Evolutionary conservation across 2,113 vertebrate genomes (phyloP), one percentile per base, ranked within the genome.

Genomic region (Megaceryle torquata): DNA sequence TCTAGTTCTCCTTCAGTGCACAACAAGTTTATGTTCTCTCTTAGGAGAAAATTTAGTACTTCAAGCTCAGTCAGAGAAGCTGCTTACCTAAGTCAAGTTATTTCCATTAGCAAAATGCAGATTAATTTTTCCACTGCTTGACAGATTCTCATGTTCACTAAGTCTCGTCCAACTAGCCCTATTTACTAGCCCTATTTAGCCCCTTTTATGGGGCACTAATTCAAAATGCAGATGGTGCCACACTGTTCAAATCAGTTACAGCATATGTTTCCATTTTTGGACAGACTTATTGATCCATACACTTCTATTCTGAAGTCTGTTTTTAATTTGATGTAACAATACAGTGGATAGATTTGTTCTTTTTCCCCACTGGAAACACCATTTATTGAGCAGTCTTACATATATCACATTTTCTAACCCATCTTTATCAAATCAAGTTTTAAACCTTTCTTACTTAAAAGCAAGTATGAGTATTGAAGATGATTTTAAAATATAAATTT

Each of bases 231-330:
- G n/a, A 53, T 19, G 39, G 53, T 3, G 5, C 6, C 48, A 57
- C 6, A 13, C 29, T 48, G 28, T 74, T 86, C 60, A 53, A 54
- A 54, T 74, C 39, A 35, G 35, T 56, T 48, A 29, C 35, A 53
- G 50, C 22, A 43, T 1, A 43, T 15, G 29, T 33, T 35, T 88
- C 28, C 15, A 44, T 7, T 88, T 88, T 28, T 53, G 29, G 25
- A 51, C 16, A 46, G 16, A 12, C 21, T 50, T 15, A 19, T 2
- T 59, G 48, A 79, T 21, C 9, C 8, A 50, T 0, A 0, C 17
- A 9, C 37, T 83, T 88, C 9, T 71, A 44, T 51, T 78, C 22
- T 68, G 19, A 83, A 72, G 10, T 26, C 20, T 43, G 1, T 22
- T 63, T 63, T 63, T 54, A 1, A 7, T 72, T 39, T 63, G 28